Conservation (phyloP, 92 coral and sea anemone genomes). For the Anthopleura xanthogrammica region DNA sequence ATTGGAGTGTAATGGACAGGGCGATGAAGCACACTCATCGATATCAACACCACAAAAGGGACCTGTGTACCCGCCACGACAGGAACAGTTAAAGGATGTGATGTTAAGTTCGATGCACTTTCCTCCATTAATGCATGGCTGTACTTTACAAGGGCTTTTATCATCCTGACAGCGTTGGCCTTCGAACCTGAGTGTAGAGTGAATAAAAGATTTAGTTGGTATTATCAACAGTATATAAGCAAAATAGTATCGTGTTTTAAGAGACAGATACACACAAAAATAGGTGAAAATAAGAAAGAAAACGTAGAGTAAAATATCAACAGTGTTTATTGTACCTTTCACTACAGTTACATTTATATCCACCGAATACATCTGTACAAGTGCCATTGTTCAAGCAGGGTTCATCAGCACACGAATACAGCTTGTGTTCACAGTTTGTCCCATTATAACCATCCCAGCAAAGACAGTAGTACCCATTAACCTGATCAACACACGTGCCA, state of each 20-base stretch:
- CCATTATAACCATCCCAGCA: constrained; percentile 67
- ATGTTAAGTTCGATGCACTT: constrained; percentile 31
- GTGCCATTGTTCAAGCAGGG: constrained; percentile 73
- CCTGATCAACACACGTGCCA: constrained; percentile 58
- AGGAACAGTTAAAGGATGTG: constrained; percentile 34
- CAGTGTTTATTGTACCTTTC: constrained; percentile 16
- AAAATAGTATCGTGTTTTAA: background rate
- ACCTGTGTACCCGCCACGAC: constrained; percentile 57
- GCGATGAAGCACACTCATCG: constrained; percentile 60
- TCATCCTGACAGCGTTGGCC: constrained; percentile 52
- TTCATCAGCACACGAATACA: constrained; percentile 44
- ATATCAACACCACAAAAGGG: constrained; percentile 47
- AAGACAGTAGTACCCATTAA: constrained; percentile 39
- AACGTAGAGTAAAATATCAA: too few relatives aligned
- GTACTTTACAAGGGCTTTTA: constrained; percentile 32
- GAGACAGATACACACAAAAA: background rate
- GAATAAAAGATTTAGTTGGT: too few relatives aligned
- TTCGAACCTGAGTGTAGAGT: constrained; percentile 12
- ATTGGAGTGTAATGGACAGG: constrained; percentile 50
- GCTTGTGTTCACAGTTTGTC: constrained; percentile 47
- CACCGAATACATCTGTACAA: constrained; percentile 45
- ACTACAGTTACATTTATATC: constrained; percentile 50
- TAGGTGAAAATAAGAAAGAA: too few relatives aligned
- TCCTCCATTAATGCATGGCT: constrained; percentile 59
- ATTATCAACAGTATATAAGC: too few relatives aligned